These are phyloP conservation scores for Campylorhamphus procurvoides DNA, from an alignment of 2,113 vertebrate genomes.

Conservation along the genomic window DNA sequence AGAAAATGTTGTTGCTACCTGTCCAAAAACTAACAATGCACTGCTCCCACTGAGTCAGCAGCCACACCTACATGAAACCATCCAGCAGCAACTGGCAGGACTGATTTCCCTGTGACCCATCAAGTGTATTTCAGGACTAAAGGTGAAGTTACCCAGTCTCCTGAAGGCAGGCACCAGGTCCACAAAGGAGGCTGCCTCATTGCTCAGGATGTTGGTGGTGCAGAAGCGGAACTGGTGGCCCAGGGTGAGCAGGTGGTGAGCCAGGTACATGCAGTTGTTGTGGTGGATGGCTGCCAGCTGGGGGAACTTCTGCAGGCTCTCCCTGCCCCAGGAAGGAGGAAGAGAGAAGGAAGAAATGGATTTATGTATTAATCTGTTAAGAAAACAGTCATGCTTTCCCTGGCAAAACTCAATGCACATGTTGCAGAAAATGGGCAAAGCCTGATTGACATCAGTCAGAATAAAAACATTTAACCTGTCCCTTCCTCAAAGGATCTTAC, in stretches of 20 bases:
- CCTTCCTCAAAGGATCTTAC: not conserved
- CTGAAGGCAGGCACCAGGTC: slow-evolving; percentile 93
- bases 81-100: not conserved
- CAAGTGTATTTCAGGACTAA: not conserved
- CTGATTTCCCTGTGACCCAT: rapidly evolving
- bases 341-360: not conserved
- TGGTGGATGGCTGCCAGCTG: slow-evolving; percentile 96
- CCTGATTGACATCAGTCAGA: not conserved
- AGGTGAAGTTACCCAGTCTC: slow-evolving; percentile 83
- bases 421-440: not conserved
- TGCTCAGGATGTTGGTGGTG: slow-evolving; percentile 77
- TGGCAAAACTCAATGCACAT: rapidly evolving
- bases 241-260: slow-evolving; percentile 92
- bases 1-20: rapidly evolving
- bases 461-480: not conserved
- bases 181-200: slow-evolving; percentile 87
- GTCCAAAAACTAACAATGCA: rapidly evolving
- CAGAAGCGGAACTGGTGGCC: slow-evolving; percentile 89
- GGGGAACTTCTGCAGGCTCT: slow-evolving; percentile 93
- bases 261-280: slow-evolving; percentile 98
- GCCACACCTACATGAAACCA: rapidly evolving
- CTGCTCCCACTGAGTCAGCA: rapidly evolving
- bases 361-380: not conserved
- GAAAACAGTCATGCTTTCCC: rapidly evolving
- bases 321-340: slow-evolving; percentile 69